Conservation (phyloP, 2,797 vertebrate species). For the Iguana delicatissima region DNA sequence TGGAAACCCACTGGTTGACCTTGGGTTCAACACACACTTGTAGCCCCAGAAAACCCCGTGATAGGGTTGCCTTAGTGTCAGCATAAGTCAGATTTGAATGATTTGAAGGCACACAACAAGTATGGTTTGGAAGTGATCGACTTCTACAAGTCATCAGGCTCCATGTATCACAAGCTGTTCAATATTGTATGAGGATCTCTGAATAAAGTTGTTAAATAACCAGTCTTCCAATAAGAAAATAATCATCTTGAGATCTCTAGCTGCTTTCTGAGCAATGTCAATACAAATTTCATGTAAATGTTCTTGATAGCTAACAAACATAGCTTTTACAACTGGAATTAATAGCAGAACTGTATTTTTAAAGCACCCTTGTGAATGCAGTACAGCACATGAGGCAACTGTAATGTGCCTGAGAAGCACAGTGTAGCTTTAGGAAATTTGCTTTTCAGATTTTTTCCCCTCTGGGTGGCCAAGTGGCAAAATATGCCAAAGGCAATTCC, state of each 20-base stretch:
- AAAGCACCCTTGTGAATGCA: slow-evolving; percentile 56
- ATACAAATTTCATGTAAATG: slow-evolving; percentile 22
- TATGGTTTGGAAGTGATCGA: not conserved
- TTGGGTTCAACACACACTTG: too few species aligned
- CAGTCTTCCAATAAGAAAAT: not conserved
- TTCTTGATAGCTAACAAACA: not conserved
- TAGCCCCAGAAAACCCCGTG: too few species aligned
- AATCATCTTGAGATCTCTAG: not conserved
- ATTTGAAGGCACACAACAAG: too few species aligned
- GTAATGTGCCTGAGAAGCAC: slow-evolving; percentile 59
- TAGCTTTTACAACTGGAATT: not conserved
- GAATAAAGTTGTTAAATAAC: slow-evolving; percentile 25
- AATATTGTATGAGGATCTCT: not conserved
- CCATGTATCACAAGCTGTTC: not conserved
- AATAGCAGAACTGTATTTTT: not conserved
- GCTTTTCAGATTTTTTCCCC: slow-evolving; percentile 47
- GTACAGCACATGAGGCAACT: slow-evolving; percentile 47
- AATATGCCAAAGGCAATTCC: slow-evolving; percentile 54
- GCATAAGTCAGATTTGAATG: too few species aligned
- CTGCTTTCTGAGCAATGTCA: not conserved
- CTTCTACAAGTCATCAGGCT: not conserved
- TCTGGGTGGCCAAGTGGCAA: slow-evolving; percentile 53
- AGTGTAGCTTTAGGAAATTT: slow-evolving; percentile 59
- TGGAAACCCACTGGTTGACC: too few species aligned
- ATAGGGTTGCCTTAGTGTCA: too few species aligned